phyloP scores from a whole-genome alignment of 2,797 vertebrate genomes.

The Ptychobarbus kaznakovi region DNA sequence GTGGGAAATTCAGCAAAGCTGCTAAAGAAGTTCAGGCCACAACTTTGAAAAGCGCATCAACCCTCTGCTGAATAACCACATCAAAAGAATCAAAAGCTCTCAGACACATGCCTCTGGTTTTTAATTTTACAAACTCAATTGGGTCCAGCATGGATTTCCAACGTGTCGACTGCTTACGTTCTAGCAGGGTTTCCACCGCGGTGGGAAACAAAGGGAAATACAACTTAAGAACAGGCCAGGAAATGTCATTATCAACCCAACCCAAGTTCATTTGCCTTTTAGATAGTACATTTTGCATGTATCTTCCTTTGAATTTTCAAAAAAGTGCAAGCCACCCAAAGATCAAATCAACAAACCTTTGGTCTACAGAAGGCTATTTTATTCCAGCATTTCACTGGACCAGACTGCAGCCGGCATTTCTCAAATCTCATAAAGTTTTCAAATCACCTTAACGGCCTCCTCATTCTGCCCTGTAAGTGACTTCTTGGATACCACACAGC shows the following conservation, averaged over 20 bases:
- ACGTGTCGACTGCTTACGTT: background rate
- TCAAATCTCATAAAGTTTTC: constrained; percentile 66
- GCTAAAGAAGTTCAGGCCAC: constrained; percentile 46
- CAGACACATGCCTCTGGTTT: constrained; percentile 40
- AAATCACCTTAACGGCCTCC: constrained; percentile 65
- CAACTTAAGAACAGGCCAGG: constrained; percentile 34
- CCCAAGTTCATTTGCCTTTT: background rate
- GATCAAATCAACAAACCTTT: background rate
- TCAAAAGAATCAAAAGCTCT: constrained; percentile 38
- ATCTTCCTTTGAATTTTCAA: background rate
- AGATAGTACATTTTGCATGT: background rate
- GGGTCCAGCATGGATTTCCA: constrained; percentile 42
- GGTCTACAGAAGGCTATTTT: background rate
- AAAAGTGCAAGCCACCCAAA: background rate
- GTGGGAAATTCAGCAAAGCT: constrained; percentile 36
- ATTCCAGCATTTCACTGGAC: constrained; percentile 5
- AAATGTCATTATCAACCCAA: constrained; percentile 4
- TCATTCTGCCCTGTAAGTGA: constrained; percentile 67
- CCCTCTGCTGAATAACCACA: constrained; percentile 47
- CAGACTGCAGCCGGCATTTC: constrained; percentile 34
- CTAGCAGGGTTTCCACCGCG: constrained; percentile 29
- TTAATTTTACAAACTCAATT: constrained; percentile 45
- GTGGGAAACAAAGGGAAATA: constrained; percentile 6
- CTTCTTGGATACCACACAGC: constrained; percentile 51
- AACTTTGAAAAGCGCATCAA: constrained; percentile 28